phyloP scores from a whole-genome alignment of 92 coral and sea anemone species.

The Umimayanthus chanpuru region DNA sequence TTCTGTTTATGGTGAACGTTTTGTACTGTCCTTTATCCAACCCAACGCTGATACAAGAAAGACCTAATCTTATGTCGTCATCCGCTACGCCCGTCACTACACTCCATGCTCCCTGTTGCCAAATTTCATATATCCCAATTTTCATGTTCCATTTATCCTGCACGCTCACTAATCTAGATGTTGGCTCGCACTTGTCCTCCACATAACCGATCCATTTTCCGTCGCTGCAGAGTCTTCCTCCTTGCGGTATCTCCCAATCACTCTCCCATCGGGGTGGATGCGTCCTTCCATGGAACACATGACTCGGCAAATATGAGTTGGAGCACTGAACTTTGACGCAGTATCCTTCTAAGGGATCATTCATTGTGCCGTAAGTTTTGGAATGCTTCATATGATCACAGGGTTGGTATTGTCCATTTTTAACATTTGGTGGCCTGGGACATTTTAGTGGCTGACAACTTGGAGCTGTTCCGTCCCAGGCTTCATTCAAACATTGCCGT shows the following conservation, averaged over 20 bases:
- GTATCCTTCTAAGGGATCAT: not conserved
- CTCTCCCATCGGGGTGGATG: not conserved
- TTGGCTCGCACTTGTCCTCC: conserved; percentile 3
- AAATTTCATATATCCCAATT: conserved; percentile 23
- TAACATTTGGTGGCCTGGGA: not conserved
- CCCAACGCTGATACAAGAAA: not conserved
- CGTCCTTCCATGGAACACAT: not conserved
- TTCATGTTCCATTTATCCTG: not conserved
- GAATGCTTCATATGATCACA: not conserved
- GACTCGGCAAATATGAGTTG: not conserved
- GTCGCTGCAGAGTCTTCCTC: not conserved
- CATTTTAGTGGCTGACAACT: not conserved
- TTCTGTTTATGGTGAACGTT: not conserved
- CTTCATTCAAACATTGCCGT: not conserved
- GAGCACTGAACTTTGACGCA: not conserved
- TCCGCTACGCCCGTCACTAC: not conserved
- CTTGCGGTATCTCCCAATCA: not conserved
- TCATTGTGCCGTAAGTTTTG: not conserved
- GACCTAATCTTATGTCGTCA: not conserved
- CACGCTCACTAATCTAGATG: not conserved
- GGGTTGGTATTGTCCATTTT: not conserved
- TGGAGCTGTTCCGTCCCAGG: not conserved
- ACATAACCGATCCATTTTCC: conserved; percentile 3
- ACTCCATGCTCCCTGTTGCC: conserved; percentile 36
- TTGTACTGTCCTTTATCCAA: not conserved